Base-by-base conservation (phyloP, 92 coral and sea anemone species). In the Plumapathes pennacea region DNA sequence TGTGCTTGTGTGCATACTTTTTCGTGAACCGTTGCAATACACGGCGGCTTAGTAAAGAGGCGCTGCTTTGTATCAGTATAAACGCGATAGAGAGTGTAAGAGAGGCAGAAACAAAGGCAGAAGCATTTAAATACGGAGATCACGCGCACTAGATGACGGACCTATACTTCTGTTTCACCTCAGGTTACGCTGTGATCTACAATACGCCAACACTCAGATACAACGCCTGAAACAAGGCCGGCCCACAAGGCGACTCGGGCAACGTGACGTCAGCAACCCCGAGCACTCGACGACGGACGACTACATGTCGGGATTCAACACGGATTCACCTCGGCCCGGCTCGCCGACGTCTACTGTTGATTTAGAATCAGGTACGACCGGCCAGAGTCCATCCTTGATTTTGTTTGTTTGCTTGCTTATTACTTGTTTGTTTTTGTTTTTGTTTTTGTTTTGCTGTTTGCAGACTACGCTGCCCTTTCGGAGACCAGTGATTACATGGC, bases 221-320 rank as follows among this genome's bases (percentile, higher is more conserved):
- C 96, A 94, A 57, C 88, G 91, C 38, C 46, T 84, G 31, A 89
- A 89, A 58, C 99, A 94, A 57, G 99, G 96, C 18, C 96, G 96
- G 13, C 77, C 96, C 4, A 82, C 96, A 21, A 72, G 86, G 6
- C 85, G 96, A 43, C 86, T 89, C 57, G 54, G 63, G 13, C n/a
- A n/a, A n/a, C 72, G 96, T 56, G 96, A 88, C 36, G 64, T 74
- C 11, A 78, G 86, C 17, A 83, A 67, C 36, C 72, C 78, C 30
- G 69, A 79, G 44, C 74, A 75, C 21, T 73, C 76, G 36, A 57
- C 64, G 1, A 81, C 75, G 30, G 64, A 73, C 22, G 90, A 84
- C 34, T 66, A 59, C 20, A 73, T 82, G 30, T 64, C 81, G 10
- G 84, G 84, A 26, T 75, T 78, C n/a, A 67, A 77, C 46, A 50